Conservation (phyloP, 92 coral and sea anemone genomes). For the Siderastrea radians region DNA sequence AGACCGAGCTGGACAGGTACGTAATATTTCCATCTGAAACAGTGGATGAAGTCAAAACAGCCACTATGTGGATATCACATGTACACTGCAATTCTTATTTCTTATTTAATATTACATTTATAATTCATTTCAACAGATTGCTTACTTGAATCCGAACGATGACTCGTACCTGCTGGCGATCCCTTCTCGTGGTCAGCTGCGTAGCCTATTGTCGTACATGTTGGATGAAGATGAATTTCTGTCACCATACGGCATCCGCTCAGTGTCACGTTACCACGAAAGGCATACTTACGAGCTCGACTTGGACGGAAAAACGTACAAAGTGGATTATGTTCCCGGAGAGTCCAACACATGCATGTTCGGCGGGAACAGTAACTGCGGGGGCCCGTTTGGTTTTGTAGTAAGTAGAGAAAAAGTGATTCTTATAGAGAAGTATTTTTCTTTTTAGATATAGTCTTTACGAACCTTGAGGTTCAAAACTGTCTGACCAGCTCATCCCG, state of each 20-base stretch:
- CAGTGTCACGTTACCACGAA: conserved; percentile 81
- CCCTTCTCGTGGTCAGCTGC: conserved; percentile 87
- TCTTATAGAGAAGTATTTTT: too few relatives aligned
- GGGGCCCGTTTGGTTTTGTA: conserved; percentile 93
- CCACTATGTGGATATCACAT: too few relatives aligned
- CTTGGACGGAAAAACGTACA: conserved; percentile 65
- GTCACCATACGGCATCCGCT: conserved; percentile 89
- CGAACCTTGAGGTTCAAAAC: too few relatives aligned
- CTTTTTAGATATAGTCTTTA: too few relatives aligned
- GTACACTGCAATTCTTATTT: too few relatives aligned
- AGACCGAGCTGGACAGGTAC: conserved; percentile 80
- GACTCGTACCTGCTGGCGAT: conserved; percentile 89
- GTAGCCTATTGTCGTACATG: conserved; percentile 74
- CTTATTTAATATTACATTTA: too few relatives aligned
- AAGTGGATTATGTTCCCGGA: conserved; percentile 87
- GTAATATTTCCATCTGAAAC: too few relatives aligned
- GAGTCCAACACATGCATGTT: conserved; percentile 91
- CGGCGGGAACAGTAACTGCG: conserved; percentile 98
- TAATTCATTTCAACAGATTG: conserved; percentile 45
- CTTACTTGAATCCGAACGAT: conserved; percentile 78
- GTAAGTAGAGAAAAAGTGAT: conserved; percentile 50
- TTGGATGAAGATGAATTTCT: conserved; percentile 93
- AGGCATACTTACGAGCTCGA: conserved; percentile 79
- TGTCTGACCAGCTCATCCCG: too few relatives aligned
- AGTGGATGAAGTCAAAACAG: background rate